Percentiles rank a stretch among this genome's conserved stretches.
These are phyloP conservation scores for Aphidius ervi DNA, from an alignment of 1,140 invertebrate genomes.

Conservation along the genomic window DNA sequence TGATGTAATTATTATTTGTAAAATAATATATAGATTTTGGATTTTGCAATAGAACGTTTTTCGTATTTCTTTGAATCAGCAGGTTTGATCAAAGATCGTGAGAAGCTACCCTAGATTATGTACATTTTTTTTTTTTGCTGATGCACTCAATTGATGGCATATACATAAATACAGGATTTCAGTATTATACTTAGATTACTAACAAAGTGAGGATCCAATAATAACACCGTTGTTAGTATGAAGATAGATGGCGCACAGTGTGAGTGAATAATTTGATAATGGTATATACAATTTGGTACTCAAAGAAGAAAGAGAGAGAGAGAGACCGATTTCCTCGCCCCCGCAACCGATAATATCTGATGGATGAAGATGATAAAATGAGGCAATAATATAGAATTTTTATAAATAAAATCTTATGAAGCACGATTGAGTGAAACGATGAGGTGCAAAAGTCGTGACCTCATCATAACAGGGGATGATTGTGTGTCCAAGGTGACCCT, in stretches of 20 bases:
- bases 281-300: slow-evolving; percentile 21
- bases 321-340: slow-evolving; percentile 3
- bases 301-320: slow-evolving; percentile 11
- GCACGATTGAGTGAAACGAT: slow-evolving; percentile 28
- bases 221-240: slow-evolving; percentile 49
- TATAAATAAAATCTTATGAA: slow-evolving; percentile 33
- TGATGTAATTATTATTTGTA: too few species aligned
- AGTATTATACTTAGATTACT: not conserved
- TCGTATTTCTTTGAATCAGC: not conserved
- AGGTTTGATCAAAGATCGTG: slow-evolving; percentile 30
- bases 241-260: slow-evolving; percentile 50
- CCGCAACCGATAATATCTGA: not conserved
- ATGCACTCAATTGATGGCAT: not conserved
- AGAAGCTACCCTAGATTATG: slow-evolving; percentile 45
- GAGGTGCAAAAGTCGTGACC: slow-evolving; percentile 11
- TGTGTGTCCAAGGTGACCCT: slow-evolving; percentile 41
- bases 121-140: not conserved
- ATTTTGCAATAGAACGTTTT: too few species aligned
- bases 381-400: too few species aligned
- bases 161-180: not conserved
- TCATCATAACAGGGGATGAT: slow-evolving; percentile 38
- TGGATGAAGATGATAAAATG: not conserved
- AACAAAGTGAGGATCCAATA: slow-evolving; percentile 54
- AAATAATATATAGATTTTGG: too few species aligned
- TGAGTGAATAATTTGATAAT: slow-evolving; percentile 55